Percentiles rank a stretch among this genome's conserved stretches.
phyloP scores from a whole-genome alignment of 2,113 vertebrate species.

The Bujurquina vittata region DNA sequence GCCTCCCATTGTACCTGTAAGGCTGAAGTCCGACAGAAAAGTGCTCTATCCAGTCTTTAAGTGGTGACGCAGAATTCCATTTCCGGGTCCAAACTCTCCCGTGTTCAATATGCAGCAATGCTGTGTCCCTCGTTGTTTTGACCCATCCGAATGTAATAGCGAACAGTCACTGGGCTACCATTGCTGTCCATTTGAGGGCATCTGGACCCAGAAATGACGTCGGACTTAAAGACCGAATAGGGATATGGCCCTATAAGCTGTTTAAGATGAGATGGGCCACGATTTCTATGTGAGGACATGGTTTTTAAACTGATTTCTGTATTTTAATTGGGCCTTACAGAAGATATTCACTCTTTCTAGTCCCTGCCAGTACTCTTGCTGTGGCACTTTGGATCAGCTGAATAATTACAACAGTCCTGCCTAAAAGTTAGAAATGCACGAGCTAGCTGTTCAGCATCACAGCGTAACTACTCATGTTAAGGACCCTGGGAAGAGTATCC shows the following conservation, averaged over 20 bases:
- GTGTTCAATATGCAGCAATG: too few relatives aligned
- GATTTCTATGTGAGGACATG: background rate
- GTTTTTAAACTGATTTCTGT: background rate
- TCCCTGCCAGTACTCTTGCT: background rate
- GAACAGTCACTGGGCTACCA: too few relatives aligned
- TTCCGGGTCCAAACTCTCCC: too few relatives aligned
- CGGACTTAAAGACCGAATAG: too few relatives aligned
- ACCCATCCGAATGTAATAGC: too few relatives aligned
- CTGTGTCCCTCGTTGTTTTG: too few relatives aligned
- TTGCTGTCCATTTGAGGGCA: too few relatives aligned
- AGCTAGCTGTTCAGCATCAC: background rate
- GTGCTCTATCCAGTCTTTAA: background rate
- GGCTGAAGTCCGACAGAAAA: background rate
- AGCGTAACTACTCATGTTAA: background rate
- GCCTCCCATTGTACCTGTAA: background rate
- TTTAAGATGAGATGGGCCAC: background rate
- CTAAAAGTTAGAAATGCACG: too few relatives aligned
- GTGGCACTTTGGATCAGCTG: background rate
- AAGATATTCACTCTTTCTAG: background rate
- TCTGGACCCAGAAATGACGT: too few relatives aligned
- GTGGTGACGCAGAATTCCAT: too few relatives aligned
- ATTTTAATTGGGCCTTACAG: background rate
- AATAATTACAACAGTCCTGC: background rate
- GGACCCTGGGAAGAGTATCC: background rate
- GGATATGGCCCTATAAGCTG: fast-evolving